Conservation (phyloP, 1,140 invertebrate species). For the Potamilus streckersoni region DNA sequence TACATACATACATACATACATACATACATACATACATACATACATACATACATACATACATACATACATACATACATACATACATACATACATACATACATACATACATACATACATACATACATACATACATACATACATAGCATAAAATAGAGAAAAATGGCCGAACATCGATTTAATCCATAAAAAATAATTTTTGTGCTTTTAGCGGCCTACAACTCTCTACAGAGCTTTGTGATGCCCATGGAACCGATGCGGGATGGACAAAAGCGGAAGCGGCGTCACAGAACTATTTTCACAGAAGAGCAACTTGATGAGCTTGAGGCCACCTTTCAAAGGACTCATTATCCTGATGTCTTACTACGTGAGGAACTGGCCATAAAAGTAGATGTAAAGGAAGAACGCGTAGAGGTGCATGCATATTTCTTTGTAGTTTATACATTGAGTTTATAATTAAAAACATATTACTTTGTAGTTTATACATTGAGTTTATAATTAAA, state of each 20-base stretch:
- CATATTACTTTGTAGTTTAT: not conserved
- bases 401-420: constrained; percentile 91
- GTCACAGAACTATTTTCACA: constrained; percentile 91
- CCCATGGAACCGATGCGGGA: constrained; percentile 56
- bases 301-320: constrained; percentile 97
- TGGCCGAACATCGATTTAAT: too few species aligned
- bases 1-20: too few species aligned
- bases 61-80: too few species aligned
- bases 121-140: too few species aligned
- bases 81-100: too few species aligned
- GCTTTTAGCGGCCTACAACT: constrained; percentile 46
- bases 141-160: too few species aligned
- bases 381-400: constrained; percentile 96
- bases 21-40: too few species aligned
- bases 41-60: too few species aligned
- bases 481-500: too few species aligned
- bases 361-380: constrained; percentile 92
- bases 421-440: not conserved
- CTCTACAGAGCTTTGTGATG: constrained; percentile 53
- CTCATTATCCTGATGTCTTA: constrained; percentile 90
- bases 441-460: too few species aligned
- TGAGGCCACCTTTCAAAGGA: constrained; percentile 96
- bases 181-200: too few species aligned
- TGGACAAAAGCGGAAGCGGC: constrained; percentile 70
- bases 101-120: too few species aligned